Evolutionary conservation across 2,888 invertebrate species (phyloP), one percentile per base, ranked within the genome.

Genomic region (Scelioninae gen. 1): DNA sequence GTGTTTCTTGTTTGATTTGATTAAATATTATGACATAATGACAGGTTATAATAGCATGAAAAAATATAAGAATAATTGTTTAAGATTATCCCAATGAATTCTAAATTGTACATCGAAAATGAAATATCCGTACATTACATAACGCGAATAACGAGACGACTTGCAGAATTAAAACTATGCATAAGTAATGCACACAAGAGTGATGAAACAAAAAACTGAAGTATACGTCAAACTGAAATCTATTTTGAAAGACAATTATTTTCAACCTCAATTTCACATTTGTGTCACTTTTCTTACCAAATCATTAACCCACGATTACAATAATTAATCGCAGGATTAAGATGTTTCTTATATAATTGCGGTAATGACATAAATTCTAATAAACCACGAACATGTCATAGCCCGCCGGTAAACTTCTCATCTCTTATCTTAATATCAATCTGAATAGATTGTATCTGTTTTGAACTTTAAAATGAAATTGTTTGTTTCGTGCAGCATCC

Each of bases 391-490:
- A 34, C 23, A 23, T 40, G 15, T 62, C 74, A 63, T 45, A 55
- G 16, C 32, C 16, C 31, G 29, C n/a, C 47, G 55, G 45, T 15
- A 47, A 65, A 75, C n/a, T 56, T 32, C 38, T 43, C 49, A 51
- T 66, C 49, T 58, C 16, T 66, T 76, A 76, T 76, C 68, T 60
- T 31, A 43, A 68, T 43, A 49, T 43, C 56, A 60, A 68, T 76
- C 66, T 49, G 43, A 40, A 65, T 34, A 65, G 55, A 58, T 66
- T 10, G 4, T 34, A 76, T 60, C 75, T 31, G n/a, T 29, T 5
- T 4, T 66, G 65, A 63, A 56, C 56, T 56, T 75, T 49, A 55
- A 75, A 75, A 65, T 38, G 29, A 15, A 65, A 75, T 66, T 58
- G 58, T 47, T 66, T 75, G 66, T 75, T 45, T 66, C 51, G 38